Conservation (phyloP, 2,888 invertebrate species). For the Unio delphinus region DNA sequence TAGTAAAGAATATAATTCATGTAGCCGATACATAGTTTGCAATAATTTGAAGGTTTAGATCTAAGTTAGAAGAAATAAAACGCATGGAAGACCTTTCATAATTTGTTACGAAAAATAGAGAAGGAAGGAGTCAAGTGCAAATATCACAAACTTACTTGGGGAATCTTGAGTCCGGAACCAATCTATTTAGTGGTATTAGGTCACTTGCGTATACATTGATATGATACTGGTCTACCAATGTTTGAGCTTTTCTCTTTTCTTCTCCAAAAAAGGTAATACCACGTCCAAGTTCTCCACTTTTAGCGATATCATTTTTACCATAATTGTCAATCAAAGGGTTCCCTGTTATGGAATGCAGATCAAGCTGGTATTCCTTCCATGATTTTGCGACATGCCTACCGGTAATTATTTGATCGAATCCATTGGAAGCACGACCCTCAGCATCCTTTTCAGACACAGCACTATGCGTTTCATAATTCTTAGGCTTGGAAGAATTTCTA, state of each 20-base stretch:
- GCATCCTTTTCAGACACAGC: no score
- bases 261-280: constrained; percentile 30
- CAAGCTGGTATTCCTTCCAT: constrained; percentile 26
- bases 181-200: constrained; percentile 42
- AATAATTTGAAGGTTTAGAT: no score
- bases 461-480: no score
- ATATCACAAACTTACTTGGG: constrained; percentile 26
- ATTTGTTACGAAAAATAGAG: no score
- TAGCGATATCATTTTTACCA: constrained; percentile 27
- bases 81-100: no score
- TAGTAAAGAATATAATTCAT: no score
- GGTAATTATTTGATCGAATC: no score
- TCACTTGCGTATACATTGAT: constrained; percentile 48
- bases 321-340: constrained; percentile 41
- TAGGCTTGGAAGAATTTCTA: no score
- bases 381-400: not conserved
- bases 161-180: constrained; percentile 48
- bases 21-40: no score
- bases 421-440: no score
- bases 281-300: constrained; percentile 36
- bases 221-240: constrained; percentile 18
- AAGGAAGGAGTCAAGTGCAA: not conserved
- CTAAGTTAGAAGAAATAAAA: no score
- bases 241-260: constrained; percentile 14
- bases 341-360: constrained; percentile 20